Evolutionary conservation across 1,140 invertebrate genomes (phyloP), one percentile per base, ranked within the genome.

Genomic region (Neodiprion pinetum): DNA sequence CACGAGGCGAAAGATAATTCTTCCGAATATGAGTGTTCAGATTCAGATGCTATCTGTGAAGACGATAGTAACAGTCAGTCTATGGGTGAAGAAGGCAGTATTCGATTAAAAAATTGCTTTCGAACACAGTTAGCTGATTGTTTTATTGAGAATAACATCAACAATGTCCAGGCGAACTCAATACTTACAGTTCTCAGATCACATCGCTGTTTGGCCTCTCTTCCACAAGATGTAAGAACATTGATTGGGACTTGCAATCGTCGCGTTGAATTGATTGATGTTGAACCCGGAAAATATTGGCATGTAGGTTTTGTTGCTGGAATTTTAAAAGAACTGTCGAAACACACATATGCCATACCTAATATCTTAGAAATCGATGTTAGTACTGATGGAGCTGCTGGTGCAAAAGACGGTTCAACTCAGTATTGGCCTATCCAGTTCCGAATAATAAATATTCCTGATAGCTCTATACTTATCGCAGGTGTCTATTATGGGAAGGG

Each of bases 111-210:
- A 61, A n/a, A 11, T 61, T 61, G 11, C 53, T 67, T 71, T 40
- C 21, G 14, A 12, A 28, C 21, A 4, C 23, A 71, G n/a, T 48
- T 28, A 28, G 28, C 28, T 28, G 28, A 28, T 28, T 28, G 28
- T 75, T 71, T 75, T 17, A 67, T 67, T 71, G n/a, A 48, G 9
- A 75, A 71, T 67, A 66, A 75, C 17, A 48, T 75, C 1, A 67
- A 50, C 17, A 69, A 75, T 71, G 70, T 71, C 66, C 69, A 71
- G 71, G 70, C 28, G 21, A 53, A 71, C 47, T 65, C 47, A 48
- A 75, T 75, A 14, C 50, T 75, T 48, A 48, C 50, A 71, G 74
- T 75, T 7, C 71, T 75, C 48, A 71, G 70, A 71, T 67, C 61
- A 9, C 74, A 75, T 71, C 48, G 71, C 28, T 71, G 74, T 48